Conservation (phyloP, 2,888 invertebrate species). For the Polia nebulosa region DNA sequence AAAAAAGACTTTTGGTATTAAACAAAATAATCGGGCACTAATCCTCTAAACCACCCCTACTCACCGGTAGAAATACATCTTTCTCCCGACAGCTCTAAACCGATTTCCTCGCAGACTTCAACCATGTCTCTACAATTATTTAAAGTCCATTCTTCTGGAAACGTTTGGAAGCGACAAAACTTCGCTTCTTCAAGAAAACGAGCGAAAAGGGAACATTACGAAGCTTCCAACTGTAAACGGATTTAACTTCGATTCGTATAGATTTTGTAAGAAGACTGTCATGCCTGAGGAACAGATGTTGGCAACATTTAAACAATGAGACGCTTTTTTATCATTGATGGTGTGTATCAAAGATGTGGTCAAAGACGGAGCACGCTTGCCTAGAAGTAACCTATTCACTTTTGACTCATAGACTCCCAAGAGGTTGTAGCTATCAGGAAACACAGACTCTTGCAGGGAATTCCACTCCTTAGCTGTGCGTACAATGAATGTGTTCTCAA, state of each 20-base stretch:
- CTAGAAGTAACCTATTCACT: no score
- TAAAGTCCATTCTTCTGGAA: conserved; percentile 37
- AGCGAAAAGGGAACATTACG: conserved; percentile 25
- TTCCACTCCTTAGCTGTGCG: no score
- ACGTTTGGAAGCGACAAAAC: conserved; percentile 36
- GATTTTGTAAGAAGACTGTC: conserved; percentile 19
- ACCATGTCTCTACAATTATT: conserved; percentile 41
- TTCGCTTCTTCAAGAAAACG: conserved; percentile 22
- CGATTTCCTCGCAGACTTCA: conserved; percentile 23
- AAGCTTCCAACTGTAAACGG: conserved; percentile 27
- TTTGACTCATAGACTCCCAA: no score
- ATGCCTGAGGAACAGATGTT: not conserved
- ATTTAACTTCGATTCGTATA: conserved; percentile 45
- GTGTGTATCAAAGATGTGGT: no score
- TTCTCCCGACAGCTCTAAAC: conserved; percentile 9
- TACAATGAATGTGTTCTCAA: no score
- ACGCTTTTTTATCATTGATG: not conserved
- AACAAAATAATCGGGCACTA: not conserved
- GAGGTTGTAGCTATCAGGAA: no score
- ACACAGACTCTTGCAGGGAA: no score
- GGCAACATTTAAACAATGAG: not conserved
- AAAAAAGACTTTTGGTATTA: not conserved
- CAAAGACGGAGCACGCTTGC: no score
- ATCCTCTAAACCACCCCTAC: not conserved
- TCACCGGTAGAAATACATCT: conserved; percentile 20